Conservation (phyloP, 1,140 invertebrate species). For the Nixonia krombeini region DNA sequence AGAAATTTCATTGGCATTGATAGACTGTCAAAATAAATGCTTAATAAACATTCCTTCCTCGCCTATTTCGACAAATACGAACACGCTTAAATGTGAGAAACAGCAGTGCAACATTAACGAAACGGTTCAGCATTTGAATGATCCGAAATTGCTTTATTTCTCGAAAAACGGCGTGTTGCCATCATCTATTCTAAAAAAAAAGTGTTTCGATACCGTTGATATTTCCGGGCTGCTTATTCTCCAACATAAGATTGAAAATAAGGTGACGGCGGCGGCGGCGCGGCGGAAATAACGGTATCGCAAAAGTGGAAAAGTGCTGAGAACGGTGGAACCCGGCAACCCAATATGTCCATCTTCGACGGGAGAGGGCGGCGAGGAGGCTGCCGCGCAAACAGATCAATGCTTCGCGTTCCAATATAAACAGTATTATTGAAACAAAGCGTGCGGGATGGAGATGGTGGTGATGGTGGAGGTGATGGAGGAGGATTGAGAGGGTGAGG, state of each 20-base stretch:
- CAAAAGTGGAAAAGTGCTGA: conserved; percentile 33
- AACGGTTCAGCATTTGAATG: too few species aligned
- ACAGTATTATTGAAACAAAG: conserved; percentile 73
- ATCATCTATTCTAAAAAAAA: background rate
- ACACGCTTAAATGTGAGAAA: too few species aligned
- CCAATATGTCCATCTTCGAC: conserved; percentile 61
- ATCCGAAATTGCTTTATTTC: too few species aligned
- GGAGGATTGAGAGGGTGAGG: conserved; percentile 47
- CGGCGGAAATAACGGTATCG: conserved; percentile 16
- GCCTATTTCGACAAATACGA: conserved; percentile 27
- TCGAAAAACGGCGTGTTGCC: background rate
- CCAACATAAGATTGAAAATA: conserved; percentile 9
- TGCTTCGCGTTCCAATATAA: conserved; percentile 72
- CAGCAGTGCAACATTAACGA: too few species aligned
- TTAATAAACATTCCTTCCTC: conserved; percentile 22
- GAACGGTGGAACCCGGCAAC: conserved; percentile 46
- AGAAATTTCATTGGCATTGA: conserved; percentile 23
- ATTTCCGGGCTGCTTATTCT: too few species aligned
- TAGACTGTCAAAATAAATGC: conserved; percentile 41
- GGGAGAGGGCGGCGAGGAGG: conserved; percentile 9
- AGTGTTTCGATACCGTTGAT: too few species aligned
- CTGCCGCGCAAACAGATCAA: conserved; percentile 56
- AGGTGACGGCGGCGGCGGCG: background rate
- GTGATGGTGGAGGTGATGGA: conserved; percentile 40
- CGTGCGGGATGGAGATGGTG: conserved; percentile 61